Evolutionary conservation across 2,113 vertebrate genomes (phyloP).

Genomic region (Lontra canadensis): DNA sequence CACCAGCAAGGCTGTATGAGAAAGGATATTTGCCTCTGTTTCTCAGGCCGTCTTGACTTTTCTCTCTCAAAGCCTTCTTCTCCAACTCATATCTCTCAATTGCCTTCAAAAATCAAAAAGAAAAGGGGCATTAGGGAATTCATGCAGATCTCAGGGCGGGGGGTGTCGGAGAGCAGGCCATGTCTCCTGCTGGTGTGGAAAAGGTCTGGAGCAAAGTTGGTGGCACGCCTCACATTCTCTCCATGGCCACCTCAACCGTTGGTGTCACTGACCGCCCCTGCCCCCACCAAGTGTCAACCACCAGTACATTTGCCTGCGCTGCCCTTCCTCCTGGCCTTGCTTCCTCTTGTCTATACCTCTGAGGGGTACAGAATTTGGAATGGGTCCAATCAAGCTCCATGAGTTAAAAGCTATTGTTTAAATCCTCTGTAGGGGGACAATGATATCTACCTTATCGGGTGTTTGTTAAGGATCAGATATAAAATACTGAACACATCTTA

Average conservation of each 20-base stretch:
- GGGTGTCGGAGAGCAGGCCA: neutral
- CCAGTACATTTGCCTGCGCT: rapidly evolving
- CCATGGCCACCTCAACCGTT: rapidly evolving
- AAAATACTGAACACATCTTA: neutral
- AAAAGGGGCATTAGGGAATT: neutral
- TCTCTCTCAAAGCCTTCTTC: slow-evolving; percentile 58
- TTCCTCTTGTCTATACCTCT: neutral
- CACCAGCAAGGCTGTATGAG: neutral
- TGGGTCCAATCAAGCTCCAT: neutral
- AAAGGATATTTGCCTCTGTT: slow-evolving; percentile 62
- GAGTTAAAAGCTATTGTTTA: neutral
- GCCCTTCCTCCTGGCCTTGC: neutral
- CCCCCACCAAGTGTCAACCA: neutral
- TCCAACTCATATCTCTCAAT: slow-evolving; percentile 68
- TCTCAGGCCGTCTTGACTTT: neutral
- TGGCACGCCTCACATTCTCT: neutral
- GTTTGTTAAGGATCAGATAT: neutral
- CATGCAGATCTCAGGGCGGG: neutral
- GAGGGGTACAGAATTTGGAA: neutral
- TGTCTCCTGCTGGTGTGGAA: neutral
- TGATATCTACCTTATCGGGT: neutral
- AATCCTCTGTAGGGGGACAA: neutral
- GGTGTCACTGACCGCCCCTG: neutral
- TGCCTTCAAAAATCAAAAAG: slow-evolving; percentile 67
- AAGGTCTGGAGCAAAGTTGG: neutral